Evolutionary conservation across 2,888 invertebrate genomes (phyloP).

Genomic region (Camponotus fellah): DNA sequence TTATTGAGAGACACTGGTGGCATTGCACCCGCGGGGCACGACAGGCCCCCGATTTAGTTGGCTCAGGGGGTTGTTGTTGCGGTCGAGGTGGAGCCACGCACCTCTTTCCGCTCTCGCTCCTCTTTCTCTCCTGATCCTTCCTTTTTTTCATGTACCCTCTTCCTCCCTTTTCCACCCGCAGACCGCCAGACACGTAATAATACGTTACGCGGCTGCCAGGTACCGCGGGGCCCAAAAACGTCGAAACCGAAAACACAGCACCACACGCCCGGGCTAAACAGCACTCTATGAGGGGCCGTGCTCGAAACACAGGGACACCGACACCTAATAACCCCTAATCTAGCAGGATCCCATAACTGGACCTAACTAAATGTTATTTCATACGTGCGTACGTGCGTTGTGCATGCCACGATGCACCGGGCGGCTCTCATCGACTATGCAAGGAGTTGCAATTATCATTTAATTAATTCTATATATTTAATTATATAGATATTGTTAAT

Average conservation of each 20-base stretch:
- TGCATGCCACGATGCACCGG: conserved; percentile 35
- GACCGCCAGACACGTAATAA: conserved; percentile 84
- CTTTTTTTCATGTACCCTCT: conserved; percentile 62
- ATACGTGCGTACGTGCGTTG: conserved; percentile 67
- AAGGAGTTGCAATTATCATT: neutral
- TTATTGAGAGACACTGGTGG: conserved; percentile 75
- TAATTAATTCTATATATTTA: conserved; percentile 46
- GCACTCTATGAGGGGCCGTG: conserved; percentile 75
- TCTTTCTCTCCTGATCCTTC: conserved; percentile 42
- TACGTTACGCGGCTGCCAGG: conserved; percentile 79
- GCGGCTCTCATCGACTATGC: conserved; percentile 26
- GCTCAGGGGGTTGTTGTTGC: conserved; percentile 67
- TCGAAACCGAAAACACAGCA: conserved; percentile 76
- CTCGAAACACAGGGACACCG: conserved; percentile 83
- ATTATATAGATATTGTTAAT: conserved; percentile 38
- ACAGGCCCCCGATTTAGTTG: conserved; percentile 66
- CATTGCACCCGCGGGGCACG: conserved; percentile 65
- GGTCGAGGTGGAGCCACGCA: conserved; percentile 53
- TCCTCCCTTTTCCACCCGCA: conserved; percentile 66
- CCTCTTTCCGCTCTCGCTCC: conserved; percentile 58
- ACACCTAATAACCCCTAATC: conserved; percentile 85
- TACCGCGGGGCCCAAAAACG: conserved; percentile 81
- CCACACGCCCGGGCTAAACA: conserved; percentile 80
- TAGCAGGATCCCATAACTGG: conserved; percentile 81
- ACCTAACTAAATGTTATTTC: conserved; percentile 83